Evolutionary conservation across 1,140 invertebrate genomes (phyloP).

Genomic region (Oreohelix idahoensis): DNA sequence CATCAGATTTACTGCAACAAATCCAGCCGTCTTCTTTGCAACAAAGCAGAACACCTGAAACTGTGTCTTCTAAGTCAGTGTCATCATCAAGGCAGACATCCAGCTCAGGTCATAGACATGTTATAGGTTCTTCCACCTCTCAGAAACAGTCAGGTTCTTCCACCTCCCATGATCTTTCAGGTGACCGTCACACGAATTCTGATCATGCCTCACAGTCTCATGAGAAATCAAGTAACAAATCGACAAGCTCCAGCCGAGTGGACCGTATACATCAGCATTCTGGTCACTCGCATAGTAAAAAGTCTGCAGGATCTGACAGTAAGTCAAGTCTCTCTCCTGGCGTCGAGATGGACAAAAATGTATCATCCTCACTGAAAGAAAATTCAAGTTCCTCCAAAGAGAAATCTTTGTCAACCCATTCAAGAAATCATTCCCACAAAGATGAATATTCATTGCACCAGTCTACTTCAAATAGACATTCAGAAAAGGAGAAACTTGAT

Average conservation of each 20-base stretch:
- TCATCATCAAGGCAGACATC: neutral
- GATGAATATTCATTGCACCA: neutral
- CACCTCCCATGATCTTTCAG: neutral
- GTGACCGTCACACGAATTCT: too few relatives aligned
- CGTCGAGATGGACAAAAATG: neutral
- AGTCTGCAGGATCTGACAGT: neutral
- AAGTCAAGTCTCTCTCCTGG: too few relatives aligned
- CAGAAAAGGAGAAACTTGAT: neutral
- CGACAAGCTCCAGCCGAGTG: neutral
- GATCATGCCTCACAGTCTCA: neutral
- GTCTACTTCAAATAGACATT: neutral
- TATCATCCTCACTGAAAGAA: neutral
- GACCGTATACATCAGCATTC: neutral
- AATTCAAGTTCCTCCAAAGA: neutral
- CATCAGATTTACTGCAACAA: neutral
- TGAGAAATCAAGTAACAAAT: neutral
- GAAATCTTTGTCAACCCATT: neutral
- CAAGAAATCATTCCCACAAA: neutral
- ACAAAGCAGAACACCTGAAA: neutral
- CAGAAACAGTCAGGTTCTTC: neutral
- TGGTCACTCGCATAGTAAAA: neutral
- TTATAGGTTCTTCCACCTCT: neutral
- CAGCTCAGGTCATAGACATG: neutral
- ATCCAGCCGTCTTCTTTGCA: neutral
- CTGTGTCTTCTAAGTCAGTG: neutral